Base-by-base conservation (phyloP, 1,140 invertebrate genomes). In the Dendrolimus punctatus region DNA sequence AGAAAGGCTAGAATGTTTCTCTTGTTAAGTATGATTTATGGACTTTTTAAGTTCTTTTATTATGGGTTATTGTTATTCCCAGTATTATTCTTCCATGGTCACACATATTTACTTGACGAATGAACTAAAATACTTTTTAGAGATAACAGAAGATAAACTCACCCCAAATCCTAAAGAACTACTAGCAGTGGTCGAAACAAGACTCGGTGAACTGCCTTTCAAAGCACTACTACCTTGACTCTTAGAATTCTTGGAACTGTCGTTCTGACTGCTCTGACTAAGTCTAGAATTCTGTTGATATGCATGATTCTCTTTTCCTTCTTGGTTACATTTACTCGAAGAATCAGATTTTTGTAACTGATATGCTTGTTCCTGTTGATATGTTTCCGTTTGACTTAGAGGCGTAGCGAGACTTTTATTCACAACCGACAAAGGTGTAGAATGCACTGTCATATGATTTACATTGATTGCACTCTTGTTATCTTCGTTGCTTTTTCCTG, bases 371-470 rank as follows among this genome's bases (percentile, higher is more conserved):
- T 87, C 80, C 57, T 79, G 76, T 65, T 83, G 80, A 80, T 84
- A 85, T 77, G 78, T 60, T 74, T 89, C 89, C 44, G 72, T 85
- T 76, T 89, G 89, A 77, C 84, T 89, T 46, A 91, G 67, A 48
- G 90, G 89, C 7, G 89, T 90, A 8, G 90, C 90, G 48, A 91
- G 81, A 68, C 90, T 90, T 75, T 92, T 92, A 66, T 91, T 93
- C n/a, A 91, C 89, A 36, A 90, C 87, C 46, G 89, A 91, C 36
- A 92, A 66, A 5, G 91, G 91, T 41, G 90, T 92, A 64, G 91
- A 92, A 76, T 92, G 91, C 41, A 91, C 91, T 4, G 91, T 92
- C 84, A 92, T 90, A 76, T 77, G 85, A 64, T 88, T 88, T 45
- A 86, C 67, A 61, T 85, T 80, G 51, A 71, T 75, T 56, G 69